phyloP scores from a whole-genome alignment of 2,797 vertebrate species.

The Gorsachius magnificus region DNA sequence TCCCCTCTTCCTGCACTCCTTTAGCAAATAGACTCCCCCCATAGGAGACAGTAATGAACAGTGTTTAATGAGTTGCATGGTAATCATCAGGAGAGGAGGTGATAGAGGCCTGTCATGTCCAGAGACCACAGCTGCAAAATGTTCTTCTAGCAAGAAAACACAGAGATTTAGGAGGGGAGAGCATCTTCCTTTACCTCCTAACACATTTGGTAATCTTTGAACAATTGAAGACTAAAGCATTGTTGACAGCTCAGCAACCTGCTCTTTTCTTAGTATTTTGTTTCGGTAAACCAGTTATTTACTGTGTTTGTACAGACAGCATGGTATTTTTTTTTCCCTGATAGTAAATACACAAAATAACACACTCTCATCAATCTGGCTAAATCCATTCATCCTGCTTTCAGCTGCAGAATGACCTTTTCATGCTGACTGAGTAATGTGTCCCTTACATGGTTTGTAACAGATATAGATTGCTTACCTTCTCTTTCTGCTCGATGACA shows the following conservation, averaged over 20 bases:
- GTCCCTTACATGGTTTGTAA: slow-evolving; percentile 60
- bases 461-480: slow-evolving; percentile 72
- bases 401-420: slow-evolving; percentile 71
- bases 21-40: neutral
- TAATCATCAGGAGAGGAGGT: neutral
- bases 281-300: neutral
- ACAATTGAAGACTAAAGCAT: neutral
- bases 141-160: neutral
- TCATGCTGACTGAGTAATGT: slow-evolving; percentile 68
- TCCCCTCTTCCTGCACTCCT: neutral
- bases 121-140: neutral
- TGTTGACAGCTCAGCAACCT: neutral
- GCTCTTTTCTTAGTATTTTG: neutral
- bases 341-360: slow-evolving; percentile 65
- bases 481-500: slow-evolving; percentile 62
- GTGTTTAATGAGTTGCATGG: neutral
- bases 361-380: slow-evolving; percentile 64
- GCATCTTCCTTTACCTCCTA: neutral
- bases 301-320: slow-evolving; percentile 16
- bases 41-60: neutral
- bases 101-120: neutral
- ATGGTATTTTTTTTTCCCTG: neutral
- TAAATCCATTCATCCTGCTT: slow-evolving; percentile 48
- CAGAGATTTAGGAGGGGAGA: neutral
- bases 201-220: neutral